phyloP scores from a whole-genome alignment of 1,140 invertebrate species.

The Lepeophtheirus salmonis region DNA sequence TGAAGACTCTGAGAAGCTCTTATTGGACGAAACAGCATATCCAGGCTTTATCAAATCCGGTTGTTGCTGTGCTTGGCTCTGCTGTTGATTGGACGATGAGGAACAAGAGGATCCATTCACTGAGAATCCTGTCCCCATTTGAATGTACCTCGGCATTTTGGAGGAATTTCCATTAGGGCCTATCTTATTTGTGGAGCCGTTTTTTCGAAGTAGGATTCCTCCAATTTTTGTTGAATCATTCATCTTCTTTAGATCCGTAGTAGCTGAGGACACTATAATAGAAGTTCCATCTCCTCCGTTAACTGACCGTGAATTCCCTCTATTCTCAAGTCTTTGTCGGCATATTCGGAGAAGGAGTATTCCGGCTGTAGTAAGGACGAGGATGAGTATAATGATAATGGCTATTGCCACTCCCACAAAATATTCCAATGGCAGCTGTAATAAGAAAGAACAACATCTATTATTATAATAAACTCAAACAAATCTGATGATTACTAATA shows the following conservation, averaged over 20 bases:
- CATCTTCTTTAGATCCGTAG: not conserved
- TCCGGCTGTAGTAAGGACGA: not conserved
- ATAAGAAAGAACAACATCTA: slow-evolving; percentile 5
- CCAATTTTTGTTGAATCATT: not conserved
- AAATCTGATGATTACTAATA: too few relatives aligned
- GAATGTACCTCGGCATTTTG: slow-evolving; percentile 13
- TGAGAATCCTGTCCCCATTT: slow-evolving; percentile 13
- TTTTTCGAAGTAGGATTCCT: not conserved
- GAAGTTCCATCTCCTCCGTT: not conserved
- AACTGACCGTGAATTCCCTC: not conserved
- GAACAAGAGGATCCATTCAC: not conserved
- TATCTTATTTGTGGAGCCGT: not conserved
- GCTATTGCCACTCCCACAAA: slow-evolving; percentile 10
- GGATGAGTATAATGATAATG: slow-evolving; percentile 7
- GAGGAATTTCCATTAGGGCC: not conserved
- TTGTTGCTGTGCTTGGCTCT: too few relatives aligned
- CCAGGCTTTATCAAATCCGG: not conserved
- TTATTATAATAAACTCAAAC: too few relatives aligned
- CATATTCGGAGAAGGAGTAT: not conserved
- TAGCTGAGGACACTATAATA: not conserved
- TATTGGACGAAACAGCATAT: not conserved
- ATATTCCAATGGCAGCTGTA: slow-evolving; percentile 12
- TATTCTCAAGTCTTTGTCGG: not conserved
- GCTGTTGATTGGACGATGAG: not conserved
- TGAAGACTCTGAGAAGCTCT: not conserved